These are phyloP conservation scores for Todiramphus chloris DNA, from an alignment of 2,113 vertebrate species.

Conservation along the genomic window DNA sequence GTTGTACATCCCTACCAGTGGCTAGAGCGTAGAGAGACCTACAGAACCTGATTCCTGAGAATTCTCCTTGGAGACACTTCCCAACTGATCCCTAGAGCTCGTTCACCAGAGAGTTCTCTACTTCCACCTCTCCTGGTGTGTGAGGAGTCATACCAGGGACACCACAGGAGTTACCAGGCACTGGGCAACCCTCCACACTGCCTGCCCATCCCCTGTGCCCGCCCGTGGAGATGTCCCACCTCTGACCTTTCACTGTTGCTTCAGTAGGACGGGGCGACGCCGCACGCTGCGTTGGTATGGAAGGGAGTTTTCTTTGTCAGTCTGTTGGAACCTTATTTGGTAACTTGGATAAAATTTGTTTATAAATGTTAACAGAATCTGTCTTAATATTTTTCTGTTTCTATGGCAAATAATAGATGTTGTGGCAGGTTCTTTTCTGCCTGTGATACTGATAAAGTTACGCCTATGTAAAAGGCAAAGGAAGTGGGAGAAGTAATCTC, in stretches of 20 bases:
- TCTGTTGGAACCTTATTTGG: background rate
- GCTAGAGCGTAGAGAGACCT: background rate
- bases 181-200: background rate
- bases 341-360: background rate
- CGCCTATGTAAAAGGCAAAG: background rate
- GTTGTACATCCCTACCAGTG: rapidly evolving
- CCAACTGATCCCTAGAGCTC: background rate
- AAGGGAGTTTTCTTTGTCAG: background rate
- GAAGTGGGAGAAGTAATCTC: background rate
- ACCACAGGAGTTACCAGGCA: background rate
- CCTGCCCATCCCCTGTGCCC: background rate
- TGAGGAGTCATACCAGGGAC: rapidly evolving
- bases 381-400: background rate
- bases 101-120: background rate
- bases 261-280: background rate
- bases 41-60: background rate
- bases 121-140: background rate
- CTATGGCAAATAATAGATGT: background rate
- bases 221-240: background rate
- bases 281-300: background rate
- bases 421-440: background rate
- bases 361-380: background rate
- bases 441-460: background rate
- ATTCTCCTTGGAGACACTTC: background rate
- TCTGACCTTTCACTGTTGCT: background rate